Conservation (phyloP, 2,113 vertebrate species). For the Microcebus griseorufus region DNA sequence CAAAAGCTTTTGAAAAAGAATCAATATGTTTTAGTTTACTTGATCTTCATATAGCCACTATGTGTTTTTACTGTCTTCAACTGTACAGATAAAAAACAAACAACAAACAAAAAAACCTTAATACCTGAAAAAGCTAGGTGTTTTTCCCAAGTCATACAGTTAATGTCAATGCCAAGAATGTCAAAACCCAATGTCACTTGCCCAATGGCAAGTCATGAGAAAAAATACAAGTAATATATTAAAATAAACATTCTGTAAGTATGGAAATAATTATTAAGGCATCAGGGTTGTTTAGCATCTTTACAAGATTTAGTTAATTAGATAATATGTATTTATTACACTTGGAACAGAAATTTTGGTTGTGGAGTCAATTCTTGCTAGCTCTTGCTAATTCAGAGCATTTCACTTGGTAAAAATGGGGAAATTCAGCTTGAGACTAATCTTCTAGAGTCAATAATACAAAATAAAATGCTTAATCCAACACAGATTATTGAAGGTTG, state of each 20-base stretch:
- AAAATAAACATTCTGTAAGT: conserved; percentile 20
- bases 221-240: not conserved
- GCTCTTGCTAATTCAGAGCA: not conserved
- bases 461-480: not conserved
- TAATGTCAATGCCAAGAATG: conserved; percentile 34
- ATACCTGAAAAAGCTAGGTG: conserved; percentile 8
- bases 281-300: not conserved
- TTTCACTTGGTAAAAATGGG: not conserved
- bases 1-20: not conserved
- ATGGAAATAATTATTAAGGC: not conserved
- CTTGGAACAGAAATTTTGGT: not conserved
- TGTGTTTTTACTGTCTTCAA: not conserved
- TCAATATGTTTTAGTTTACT: conserved; percentile 16
- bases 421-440: not conserved
- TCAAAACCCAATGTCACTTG: not conserved
- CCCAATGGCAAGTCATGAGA: not conserved
- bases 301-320: conserved; percentile 4
- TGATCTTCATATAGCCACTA: not conserved
- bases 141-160: not conserved
- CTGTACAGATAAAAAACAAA: not conserved
- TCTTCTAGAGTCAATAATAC: not conserved
- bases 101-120: not conserved
- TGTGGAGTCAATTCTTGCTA: not conserved
- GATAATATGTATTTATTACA: not conserved
- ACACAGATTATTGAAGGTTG: not conserved